Conservation (phyloP, 2,113 vertebrate species). For the Pampusana beccarii region DNA sequence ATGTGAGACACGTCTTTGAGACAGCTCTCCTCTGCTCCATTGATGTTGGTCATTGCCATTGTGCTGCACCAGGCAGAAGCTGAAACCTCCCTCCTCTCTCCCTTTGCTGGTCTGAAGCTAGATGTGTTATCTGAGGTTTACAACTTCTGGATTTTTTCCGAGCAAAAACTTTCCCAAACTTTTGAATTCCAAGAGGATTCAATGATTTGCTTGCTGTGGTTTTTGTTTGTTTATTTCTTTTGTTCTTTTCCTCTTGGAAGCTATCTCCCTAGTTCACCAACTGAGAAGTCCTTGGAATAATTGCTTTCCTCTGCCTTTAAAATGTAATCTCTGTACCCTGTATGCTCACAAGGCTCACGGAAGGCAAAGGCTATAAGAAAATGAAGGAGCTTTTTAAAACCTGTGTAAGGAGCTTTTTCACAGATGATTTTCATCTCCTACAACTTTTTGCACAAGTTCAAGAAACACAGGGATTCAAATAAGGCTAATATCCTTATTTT, state of each 20-base stretch:
- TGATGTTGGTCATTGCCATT: neutral
- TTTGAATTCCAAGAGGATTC: neutral
- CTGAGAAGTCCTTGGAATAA: neutral
- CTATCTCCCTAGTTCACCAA: neutral
- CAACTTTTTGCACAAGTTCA: neutral
- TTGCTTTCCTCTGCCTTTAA: neutral
- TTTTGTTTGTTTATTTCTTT: neutral
- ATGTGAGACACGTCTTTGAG: neutral
- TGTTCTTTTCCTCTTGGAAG: neutral
- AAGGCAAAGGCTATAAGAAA: neutral
- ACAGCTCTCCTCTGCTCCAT: neutral
- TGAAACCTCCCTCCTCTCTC: neutral
- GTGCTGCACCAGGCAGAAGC: neutral
- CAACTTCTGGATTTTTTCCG: neutral
- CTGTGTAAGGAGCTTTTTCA: neutral
- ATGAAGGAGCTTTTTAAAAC: neutral
- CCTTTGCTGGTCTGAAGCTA: neutral
- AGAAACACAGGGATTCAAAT: neutral
- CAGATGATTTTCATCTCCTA: neutral
- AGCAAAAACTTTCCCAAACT: neutral
- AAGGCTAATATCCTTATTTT: neutral
- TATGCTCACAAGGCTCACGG: neutral
- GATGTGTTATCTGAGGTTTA: neutral
- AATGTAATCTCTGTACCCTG: neutral
- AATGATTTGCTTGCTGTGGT: neutral